phyloP scores from a whole-genome alignment of 2,888 invertebrate genomes.

The Chymomyza procnemis region DNA sequence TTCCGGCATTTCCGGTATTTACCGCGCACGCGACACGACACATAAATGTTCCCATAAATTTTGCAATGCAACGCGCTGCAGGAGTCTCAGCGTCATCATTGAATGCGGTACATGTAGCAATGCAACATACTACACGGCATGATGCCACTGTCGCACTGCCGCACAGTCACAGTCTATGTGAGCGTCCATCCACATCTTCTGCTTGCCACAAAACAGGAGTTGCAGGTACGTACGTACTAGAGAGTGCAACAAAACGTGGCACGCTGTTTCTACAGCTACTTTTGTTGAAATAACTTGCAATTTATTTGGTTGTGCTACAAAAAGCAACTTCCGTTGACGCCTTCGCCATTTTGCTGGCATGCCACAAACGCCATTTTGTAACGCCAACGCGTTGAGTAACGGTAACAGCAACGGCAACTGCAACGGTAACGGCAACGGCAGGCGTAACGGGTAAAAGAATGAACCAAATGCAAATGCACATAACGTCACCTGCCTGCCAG shows the following conservation, averaged over 20 bases:
- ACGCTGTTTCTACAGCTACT: constrained; percentile 24
- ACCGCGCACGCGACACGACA: constrained; percentile 74
- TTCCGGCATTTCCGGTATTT: constrained; percentile 72
- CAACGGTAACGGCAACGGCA: constrained; percentile 42
- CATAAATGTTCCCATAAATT: constrained; percentile 73
- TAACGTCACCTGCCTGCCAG: constrained; percentile 29
- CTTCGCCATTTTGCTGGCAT: constrained; percentile 71
- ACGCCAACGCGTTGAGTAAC: constrained; percentile 59
- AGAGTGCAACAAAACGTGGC: too few species aligned
- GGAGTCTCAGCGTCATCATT: background rate
- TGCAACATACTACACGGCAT: constrained; percentile 17
- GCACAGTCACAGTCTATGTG: background rate
- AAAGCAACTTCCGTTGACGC: constrained; percentile 72
- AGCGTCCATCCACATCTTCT: background rate
- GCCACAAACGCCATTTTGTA: constrained; percentile 70
- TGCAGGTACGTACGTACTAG: background rate
- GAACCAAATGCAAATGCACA: constrained; percentile 42
- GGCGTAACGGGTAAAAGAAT: constrained; percentile 36
- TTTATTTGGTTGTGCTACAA: constrained; percentile 65
- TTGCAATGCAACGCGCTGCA: constrained; percentile 40
- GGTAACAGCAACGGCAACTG: constrained; percentile 17
- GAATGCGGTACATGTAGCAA: constrained; percentile 62
- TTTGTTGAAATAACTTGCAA: constrained; percentile 70
- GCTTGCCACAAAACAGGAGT: background rate
- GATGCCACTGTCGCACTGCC: constrained; percentile 37